Base-by-base conservation (phyloP, 2,113 vertebrate genomes). In the Mirounga angustirostris region DNA sequence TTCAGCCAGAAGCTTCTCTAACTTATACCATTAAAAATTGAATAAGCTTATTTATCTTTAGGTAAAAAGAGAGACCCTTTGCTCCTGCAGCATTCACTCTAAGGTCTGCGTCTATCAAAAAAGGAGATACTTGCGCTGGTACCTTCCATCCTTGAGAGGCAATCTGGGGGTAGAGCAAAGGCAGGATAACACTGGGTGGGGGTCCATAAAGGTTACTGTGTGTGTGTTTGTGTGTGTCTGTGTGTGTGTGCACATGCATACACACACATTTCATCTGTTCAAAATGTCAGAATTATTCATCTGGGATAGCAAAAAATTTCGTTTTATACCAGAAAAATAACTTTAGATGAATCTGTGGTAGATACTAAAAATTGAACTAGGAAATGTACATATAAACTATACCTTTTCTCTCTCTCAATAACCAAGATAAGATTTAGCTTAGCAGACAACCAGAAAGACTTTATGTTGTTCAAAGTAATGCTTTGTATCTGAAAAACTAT, bases 1-100 rank as follows among this genome's bases (percentile, higher is more conserved):
- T 54, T 59, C 1, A 78, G 26, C 80, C 5, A 76, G 6, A 28
- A 80, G 9, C 1, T 9, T 22, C 5, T 89, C 11, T 86, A 54
- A 76, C 5, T 50, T 63, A 65, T 65, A 0, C 6, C 40, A 93
- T 5, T 81, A 30, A 74, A 76, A 90, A 84, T 18, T 74, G 30
- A 81, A 46, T 71, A 90, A 59, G 13, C 14, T 22, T 80, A 2
- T 30, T 1, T 19, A 26, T 46, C 2, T 83, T 67, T 12, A 61
- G 12, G 13, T 19, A 69, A 46, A 21, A 84, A 80, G 18, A 40
- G 12, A 36, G 0, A 12, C 0, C 0, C 5, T 87, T 50, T 74
- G 28, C 4, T 95, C 10, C 18, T 56, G 0, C 9, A 46, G 15
- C n/a, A 33, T 9, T 50, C 15, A 83, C 1, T 19, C 0, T 9